A percentile compares a stretch with the other conserved stretches of the same genome.
Conservation (phyloP, 2,113 vertebrate genomes). For the Coracopsis vasa region DNA sequence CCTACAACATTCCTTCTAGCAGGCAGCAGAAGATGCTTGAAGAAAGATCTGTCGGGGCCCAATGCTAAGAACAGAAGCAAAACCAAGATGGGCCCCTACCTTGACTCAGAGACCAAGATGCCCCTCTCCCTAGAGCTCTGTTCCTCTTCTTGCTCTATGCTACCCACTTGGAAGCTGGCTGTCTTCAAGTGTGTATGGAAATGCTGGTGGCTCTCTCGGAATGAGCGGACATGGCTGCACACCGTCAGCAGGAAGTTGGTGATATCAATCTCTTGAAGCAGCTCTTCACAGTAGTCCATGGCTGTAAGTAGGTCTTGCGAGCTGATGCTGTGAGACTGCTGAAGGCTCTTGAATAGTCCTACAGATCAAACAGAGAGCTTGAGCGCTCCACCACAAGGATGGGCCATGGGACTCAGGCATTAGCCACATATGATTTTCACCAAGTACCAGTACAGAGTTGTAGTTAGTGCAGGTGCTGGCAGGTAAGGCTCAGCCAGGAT, state of each 20-base stretch:
- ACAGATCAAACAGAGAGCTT: background rate
- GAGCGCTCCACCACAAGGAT: background rate
- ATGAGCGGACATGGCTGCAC: slow-evolving; percentile 87
- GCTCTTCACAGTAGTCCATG: slow-evolving; percentile 96
- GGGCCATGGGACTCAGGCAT: background rate
- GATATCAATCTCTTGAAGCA: slow-evolving; percentile 94
- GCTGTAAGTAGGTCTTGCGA: slow-evolving; percentile 91
- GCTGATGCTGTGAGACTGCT: slow-evolving; percentile 85
- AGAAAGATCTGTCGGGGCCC: background rate
- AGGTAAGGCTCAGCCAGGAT: background rate
- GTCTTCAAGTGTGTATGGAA: slow-evolving; percentile 36
- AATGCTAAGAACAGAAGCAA: background rate
- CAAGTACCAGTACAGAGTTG: background rate
- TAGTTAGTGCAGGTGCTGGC: background rate
- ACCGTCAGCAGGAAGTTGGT: slow-evolving; percentile 89
- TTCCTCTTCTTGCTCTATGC: slow-evolving; percentile 74
- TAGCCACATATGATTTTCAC: background rate
- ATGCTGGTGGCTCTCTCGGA: slow-evolving; percentile 73
- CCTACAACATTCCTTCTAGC: background rate
- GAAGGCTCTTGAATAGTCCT: slow-evolving; percentile 92
- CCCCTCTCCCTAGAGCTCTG: slow-evolving; percentile 62
- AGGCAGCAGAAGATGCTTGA: background rate
- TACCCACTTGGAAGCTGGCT: slow-evolving; percentile 80
- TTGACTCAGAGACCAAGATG: slow-evolving; percentile 79
- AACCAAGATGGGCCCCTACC: slow-evolving; percentile 60